Base-by-base conservation (phyloP, 2,888 invertebrate species). In the Trichopria drosophilae region DNA sequence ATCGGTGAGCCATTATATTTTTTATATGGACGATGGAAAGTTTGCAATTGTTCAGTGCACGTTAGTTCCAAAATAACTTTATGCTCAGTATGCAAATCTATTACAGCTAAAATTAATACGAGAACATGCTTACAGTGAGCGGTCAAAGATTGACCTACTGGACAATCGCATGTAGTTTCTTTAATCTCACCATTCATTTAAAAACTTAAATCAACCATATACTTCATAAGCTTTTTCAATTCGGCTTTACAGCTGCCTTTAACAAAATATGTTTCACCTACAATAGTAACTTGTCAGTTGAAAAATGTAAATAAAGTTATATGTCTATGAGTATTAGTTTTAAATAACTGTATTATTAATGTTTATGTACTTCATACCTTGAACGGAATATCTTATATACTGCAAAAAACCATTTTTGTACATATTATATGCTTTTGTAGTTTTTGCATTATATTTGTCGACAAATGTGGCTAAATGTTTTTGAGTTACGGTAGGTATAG, bases 61-160 rank as follows among this genome's bases (percentile, higher is more conserved):
- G 35, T 16, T 32, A 26, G 15, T 13, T 19, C 15, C 3, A 26
- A 15, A 6, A 32, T 10, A 7, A n/a, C 13, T n/a, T 3, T 12
- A 16, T 43, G 29, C 12, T 43, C 29, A 6, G 6, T 20, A 10
- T 5, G 4, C 31, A 4, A 4, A 22, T 43, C 32, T 20, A 9
- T 10, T n/a, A 43, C 13, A 34, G 26, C 23, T 24, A 22, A 12
- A 15, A 40, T 23, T 16, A 34, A 15, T 12, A 31, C 15, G 13
- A 13, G 10, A 3, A 47, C 32, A 13, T 47, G 47, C 18, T 47
- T 47, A 32, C 29, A 47, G 22, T 47, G 29, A 15, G 47, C 47
- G 16, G 20, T 28, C 9, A 16, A 13, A 5, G 20, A 13, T 9
- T 31, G 18, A 5, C 46, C 46, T 10, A 24, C 46, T 26, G 29